Evolutionary conservation across 2,888 invertebrate genomes (phyloP).

Genomic region (Drosophila paranaensis): DNA sequence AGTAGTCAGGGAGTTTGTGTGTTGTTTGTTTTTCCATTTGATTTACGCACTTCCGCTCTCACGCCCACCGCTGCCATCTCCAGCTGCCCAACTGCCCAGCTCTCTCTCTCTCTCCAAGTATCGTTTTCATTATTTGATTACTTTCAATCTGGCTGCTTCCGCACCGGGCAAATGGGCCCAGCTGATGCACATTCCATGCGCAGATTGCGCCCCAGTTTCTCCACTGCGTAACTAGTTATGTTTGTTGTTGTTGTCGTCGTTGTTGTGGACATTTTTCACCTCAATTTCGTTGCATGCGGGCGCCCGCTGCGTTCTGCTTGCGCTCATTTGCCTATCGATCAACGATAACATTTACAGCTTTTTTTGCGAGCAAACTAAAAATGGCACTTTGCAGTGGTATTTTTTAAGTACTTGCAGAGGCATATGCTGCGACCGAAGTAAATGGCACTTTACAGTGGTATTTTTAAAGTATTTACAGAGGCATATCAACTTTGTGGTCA

Average conservation of each 20-base stretch:
- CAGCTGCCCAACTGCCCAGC: neutral
- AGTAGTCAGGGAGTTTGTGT: conserved; percentile 12
- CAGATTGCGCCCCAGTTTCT: conserved; percentile 53
- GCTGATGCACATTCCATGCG: conserved; percentile 43
- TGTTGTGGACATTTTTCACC: conserved; percentile 17
- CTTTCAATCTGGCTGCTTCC: conserved; percentile 66
- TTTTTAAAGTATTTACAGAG: neutral
- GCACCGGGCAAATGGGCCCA: conserved; percentile 36
- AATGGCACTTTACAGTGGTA: conserved; percentile 1
- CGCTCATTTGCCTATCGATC: conserved; percentile 39
- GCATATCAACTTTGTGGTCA: neutral
- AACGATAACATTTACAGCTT: conserved; percentile 26
- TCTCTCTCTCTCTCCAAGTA: neutral
- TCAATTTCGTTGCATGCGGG: conserved; percentile 67
- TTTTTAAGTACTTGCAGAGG: neutral
- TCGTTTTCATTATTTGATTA: conserved; percentile 65
- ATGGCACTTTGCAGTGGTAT: conserved; percentile 4
- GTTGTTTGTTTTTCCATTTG: conserved; percentile 40
- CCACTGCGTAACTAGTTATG: conserved; percentile 19
- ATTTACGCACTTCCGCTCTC: conserved; percentile 70
- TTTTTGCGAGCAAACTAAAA: conserved; percentile 1
- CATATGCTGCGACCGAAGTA: neutral
- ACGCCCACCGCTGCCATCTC: conserved; percentile 17
- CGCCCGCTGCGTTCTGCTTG: conserved; percentile 15
- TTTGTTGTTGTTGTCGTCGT: conserved; percentile 1